Conservation (phyloP, 2,797 vertebrate species). For the Gila robusta region DNA sequence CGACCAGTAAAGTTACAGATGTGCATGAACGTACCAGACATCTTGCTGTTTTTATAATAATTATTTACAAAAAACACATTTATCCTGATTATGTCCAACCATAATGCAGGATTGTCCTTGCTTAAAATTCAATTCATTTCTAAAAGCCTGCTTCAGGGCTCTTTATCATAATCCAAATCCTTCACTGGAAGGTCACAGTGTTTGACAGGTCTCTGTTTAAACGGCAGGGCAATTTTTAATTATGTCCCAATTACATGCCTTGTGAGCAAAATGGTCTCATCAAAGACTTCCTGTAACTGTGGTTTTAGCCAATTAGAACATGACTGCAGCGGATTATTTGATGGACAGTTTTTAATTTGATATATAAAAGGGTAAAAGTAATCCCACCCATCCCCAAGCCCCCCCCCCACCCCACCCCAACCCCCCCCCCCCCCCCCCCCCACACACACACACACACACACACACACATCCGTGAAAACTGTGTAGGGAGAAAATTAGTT, state of each 20-base stretch:
- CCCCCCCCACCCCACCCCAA: not conserved
- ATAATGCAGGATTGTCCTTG: constrained; percentile 34
- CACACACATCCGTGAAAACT: constrained; percentile 49
- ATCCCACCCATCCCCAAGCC: constrained; percentile 31
- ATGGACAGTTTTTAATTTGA: constrained; percentile 55
- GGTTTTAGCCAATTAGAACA: constrained; percentile 63
- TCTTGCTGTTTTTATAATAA: not conserved
- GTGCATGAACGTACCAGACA: not conserved
- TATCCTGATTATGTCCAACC: constrained; percentile 17
- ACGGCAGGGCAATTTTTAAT: constrained; percentile 62
- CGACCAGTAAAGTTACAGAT: not conserved
- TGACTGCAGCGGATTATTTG: constrained; percentile 49
- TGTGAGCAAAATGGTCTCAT: constrained; percentile 59
- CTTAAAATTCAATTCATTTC: constrained; percentile 48
- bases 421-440: too few species aligned
- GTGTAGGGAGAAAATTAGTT: constrained; percentile 58
- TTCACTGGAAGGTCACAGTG: constrained; percentile 54
- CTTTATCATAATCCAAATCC: constrained; percentile 39
- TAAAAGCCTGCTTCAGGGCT: constrained; percentile 45
- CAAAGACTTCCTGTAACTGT: constrained; percentile 58
- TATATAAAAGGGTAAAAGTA: constrained; percentile 53
- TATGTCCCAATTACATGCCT: constrained; percentile 61
- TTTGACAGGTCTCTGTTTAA: constrained; percentile 57
- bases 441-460: not conserved
- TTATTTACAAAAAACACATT: constrained; percentile 5